A percentile compares a stretch with the other conserved stretches of the same genome.
phyloP scores from a whole-genome alignment of 2,113 vertebrate species.

The Passer montanus region DNA sequence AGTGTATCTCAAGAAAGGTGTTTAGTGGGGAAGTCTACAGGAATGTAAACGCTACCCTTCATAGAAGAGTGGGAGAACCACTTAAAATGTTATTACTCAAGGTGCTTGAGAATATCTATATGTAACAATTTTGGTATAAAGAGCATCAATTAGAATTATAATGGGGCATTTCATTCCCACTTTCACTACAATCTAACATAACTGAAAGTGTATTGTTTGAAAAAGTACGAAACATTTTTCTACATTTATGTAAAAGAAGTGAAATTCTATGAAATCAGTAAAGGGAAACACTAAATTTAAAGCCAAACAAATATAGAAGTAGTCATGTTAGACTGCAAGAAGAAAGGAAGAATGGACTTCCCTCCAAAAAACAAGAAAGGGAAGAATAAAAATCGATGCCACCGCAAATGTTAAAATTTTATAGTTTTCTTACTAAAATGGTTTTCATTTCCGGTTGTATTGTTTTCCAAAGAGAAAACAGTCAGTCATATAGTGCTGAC shows the following conservation, averaged over 20 bases:
- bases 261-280: neutral
- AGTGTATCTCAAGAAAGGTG: neutral
- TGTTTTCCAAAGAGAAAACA: neutral
- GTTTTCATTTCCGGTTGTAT: neutral
- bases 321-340: neutral
- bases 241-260: neutral
- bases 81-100: neutral
- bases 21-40: neutral
- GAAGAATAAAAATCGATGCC: neutral
- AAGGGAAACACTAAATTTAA: neutral
- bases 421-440: neutral
- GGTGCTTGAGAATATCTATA: neutral
- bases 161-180: neutral
- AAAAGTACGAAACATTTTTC: neutral
- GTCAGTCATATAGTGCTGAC: neutral
- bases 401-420: neutral
- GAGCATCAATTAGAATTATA: neutral
- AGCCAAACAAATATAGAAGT: neutral
- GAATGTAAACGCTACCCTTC: neutral
- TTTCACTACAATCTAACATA: neutral
- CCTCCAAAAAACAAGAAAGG: neutral
- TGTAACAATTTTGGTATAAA: neutral
- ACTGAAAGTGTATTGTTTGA: neutral
- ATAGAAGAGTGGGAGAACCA: neutral
- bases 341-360: neutral